Evolutionary conservation across 2,888 invertebrate species (phyloP), one percentile per base, ranked within the genome.

Genomic region (Plebejus argus): DNA sequence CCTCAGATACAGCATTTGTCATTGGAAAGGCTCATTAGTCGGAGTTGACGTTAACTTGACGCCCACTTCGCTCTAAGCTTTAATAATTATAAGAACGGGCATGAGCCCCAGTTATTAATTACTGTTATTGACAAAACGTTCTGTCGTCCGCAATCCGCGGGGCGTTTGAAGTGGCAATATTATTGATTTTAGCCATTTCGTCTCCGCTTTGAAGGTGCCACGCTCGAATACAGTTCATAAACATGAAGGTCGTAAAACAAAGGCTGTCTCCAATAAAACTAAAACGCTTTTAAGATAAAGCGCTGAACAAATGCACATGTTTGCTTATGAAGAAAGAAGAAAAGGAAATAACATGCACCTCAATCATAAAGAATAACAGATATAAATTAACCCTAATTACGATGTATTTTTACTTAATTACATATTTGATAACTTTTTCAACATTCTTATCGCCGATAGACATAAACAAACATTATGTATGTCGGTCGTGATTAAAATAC

Each of bases 31-130:
- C 88, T 92, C 92, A 92, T 93, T 93, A 91, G 92, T 90, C 87
- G 85, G 86, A 89, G 89, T 86, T 91, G 92, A 93, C 92, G 90
- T 91, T 89, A 91, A 92, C 92, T 92, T 91, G 92, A 93, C 88
- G 87, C 89, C 85, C 83, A 86, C 88, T 87, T 87, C 88, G 83
- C 83, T 89, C 85, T 88, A 87, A 90, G 92, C 90, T 91, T 90
- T 90, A 89, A 92, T 92, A 90, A 92, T 91, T 91, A 89, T 89
- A 89, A 90, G 89, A 88, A 88, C 87, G 85, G 84, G 79, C 85
- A 84, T 80, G 80, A 88, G 86, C 85, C 84, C 83, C 83, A 84
- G 87, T 88, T 90, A 92, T 92, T 92, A 90, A 91, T 92, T 91
- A 91, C 88, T 86, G 86, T 84, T 91, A 92, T 91, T 91, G 92